Conservation (phyloP, 2,113 vertebrate genomes). For the Perca flavescens region DNA sequence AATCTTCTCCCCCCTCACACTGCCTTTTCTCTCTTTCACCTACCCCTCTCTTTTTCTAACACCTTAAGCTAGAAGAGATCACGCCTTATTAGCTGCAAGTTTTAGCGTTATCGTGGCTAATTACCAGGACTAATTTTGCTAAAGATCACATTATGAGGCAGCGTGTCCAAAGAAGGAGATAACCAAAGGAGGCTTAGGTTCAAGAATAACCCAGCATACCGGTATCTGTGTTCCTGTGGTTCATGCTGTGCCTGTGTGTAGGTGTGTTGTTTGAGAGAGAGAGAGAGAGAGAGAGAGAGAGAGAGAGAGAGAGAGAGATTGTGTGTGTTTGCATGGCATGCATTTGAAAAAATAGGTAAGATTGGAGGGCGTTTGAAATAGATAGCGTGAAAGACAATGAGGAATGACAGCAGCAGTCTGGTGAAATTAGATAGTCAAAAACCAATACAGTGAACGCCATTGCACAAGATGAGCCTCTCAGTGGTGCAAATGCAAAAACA, state of each 20-base stretch:
- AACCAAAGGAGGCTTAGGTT: slow-evolving; percentile 50
- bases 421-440: slow-evolving; percentile 50
- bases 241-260: slow-evolving; percentile 31
- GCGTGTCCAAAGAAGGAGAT: slow-evolving; percentile 46
- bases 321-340: neutral
- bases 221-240: slow-evolving; percentile 14
- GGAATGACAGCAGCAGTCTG: slow-evolving; percentile 44
- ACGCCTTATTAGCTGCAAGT: slow-evolving; percentile 66
- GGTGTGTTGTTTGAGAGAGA: slow-evolving; percentile 43
- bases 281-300: neutral
- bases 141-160: slow-evolving; percentile 70
- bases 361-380: slow-evolving; percentile 39
- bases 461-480: slow-evolving; percentile 6
- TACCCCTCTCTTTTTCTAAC: slow-evolving; percentile 16
- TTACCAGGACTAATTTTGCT: slow-evolving; percentile 74
- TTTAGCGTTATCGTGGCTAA: slow-evolving; percentile 67
- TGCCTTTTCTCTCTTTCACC: slow-evolving; percentile 20
- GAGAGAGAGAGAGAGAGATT: too few species aligned
- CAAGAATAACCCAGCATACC: slow-evolving; percentile 46
- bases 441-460: slow-evolving; percentile 17
- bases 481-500: slow-evolving; percentile 3
- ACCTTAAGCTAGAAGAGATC: slow-evolving; percentile 59
- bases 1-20: neutral
- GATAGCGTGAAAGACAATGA: slow-evolving; percentile 26
- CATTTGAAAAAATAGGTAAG: slow-evolving; percentile 3